Evolutionary conservation across 2,113 vertebrate species (phyloP), one percentile per base, ranked within the genome.

Genomic region (Notarius quadriscutis): DNA sequence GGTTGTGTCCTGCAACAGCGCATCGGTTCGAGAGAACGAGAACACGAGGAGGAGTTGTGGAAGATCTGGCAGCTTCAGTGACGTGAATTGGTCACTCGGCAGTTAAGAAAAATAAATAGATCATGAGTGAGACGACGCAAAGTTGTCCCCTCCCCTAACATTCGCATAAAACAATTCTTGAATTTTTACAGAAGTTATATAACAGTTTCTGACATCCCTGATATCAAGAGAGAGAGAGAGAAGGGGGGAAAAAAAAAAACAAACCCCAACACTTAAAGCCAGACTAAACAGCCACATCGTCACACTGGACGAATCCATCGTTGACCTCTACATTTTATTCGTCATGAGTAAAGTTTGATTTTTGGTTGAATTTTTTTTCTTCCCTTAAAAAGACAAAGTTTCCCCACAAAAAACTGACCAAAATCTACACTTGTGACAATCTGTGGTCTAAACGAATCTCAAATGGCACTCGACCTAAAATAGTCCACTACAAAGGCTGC

Each of bases 191-290:
- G 53, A 86, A 86, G 50, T 84, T n/a, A n/a, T 87, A 75, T 83
- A 87, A 88, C 57, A 87, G 81, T 81, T 88, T 84, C 81, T 81
- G 77, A 81, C 80, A 17, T 90, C 91, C 90, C 90, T 90, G 91
- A 89, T 89, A 87, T 79, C 83, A 55, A 30, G 34, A 84, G 77
- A 57, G 84, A 77, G 30, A 72, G 67, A 41, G 50, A n/a, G 50
- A 62, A 18, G 22, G 50, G 58, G 55, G 4, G 6, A 60, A 30
- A 3, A 14, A 55, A 14, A 55, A 55, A 25, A 12, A 41, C 41
- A 41, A 41, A 2, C 34, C n/a, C n/a, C n/a, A 41, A 41, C 41
- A 41, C 41, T 41, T 41, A 4, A 41, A 41, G 41, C 41, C 41
- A 41, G 41, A 41, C 41, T 41, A 41, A 41, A 41, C 41, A 41